Conservation (phyloP, 2,888 invertebrate species). For the Lymantria dispar region DNA sequence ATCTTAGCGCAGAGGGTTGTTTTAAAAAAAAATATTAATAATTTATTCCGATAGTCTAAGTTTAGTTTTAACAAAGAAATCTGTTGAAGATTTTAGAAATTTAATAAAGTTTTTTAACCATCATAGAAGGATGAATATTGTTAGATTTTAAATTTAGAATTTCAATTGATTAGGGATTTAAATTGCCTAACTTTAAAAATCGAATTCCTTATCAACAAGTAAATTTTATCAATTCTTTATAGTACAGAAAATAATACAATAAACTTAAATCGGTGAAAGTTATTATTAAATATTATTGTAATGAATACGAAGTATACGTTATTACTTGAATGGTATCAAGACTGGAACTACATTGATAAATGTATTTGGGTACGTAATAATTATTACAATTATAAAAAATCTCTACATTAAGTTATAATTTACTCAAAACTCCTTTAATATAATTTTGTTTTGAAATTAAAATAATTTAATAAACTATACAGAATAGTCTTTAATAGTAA, state of each 20-base stretch:
- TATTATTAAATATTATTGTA: slow-evolving; percentile 4
- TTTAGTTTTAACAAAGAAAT: no score
- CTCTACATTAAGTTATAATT: no score
- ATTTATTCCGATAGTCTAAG: no score
- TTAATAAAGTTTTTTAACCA: no score
- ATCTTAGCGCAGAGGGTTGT: no score
- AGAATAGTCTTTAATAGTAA: neutral
- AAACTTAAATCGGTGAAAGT: neutral
- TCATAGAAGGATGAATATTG: no score
- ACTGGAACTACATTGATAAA: slow-evolving; percentile 65
- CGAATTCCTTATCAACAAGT: neutral
- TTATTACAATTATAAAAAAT: neutral
- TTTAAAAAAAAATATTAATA: no score
- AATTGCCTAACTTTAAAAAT: neutral
- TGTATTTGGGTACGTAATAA: slow-evolving; percentile 67
- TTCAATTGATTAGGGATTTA: neutral
- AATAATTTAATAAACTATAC: no score
- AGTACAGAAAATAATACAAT: neutral
- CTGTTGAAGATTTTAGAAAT: no score
- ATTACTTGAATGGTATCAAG: slow-evolving; percentile 66
- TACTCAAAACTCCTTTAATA: no score
- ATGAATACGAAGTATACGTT: slow-evolving; percentile 50
- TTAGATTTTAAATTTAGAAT: neutral
- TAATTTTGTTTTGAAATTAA: no score
- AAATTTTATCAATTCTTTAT: neutral